These are phyloP conservation scores for Loris lydekkerianus DNA, from an alignment of 2,797 vertebrate genomes.

Conservation along the genomic window DNA sequence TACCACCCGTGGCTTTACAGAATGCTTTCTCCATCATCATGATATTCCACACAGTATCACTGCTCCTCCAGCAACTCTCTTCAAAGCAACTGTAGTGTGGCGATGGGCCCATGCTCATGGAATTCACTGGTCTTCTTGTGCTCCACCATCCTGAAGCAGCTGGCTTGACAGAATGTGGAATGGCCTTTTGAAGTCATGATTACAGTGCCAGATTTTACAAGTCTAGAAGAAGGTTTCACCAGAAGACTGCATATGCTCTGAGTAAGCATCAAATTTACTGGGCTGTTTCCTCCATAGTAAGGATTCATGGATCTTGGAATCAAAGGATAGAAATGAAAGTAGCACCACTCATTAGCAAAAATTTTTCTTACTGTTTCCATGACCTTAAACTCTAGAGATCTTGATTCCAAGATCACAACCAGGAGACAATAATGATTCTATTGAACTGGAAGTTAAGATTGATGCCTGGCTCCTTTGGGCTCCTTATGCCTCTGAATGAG, in stretches of 20 bases:
- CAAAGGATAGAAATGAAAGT: not conserved
- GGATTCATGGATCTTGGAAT: not conserved
- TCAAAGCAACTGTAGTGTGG: not conserved
- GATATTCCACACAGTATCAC: not conserved
- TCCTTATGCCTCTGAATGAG: not conserved
- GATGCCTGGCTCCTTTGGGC: not conserved
- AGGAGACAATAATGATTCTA: not conserved
- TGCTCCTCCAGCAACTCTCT: not conserved
- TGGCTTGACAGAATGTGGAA: not conserved
- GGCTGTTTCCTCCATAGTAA: not conserved
- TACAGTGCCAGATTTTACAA: not conserved
- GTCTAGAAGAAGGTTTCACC: not conserved
- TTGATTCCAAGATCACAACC: not conserved
- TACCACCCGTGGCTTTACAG: not conserved
- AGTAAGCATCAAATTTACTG: not conserved
- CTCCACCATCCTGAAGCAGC: not conserved
- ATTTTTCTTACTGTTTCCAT: not conserved
- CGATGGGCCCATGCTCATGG: not conserved
- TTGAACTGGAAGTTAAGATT: not conserved
- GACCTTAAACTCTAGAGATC: not conserved
- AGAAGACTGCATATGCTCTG: not conserved
- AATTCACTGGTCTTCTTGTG: not conserved
- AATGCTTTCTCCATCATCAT: not conserved
- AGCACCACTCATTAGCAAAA: not conserved
- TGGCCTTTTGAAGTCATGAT: not conserved